Percentiles rank a stretch among this genome's conserved stretches.
Evolutionary conservation across 1,140 invertebrate genomes (phyloP).

Genomic region (Magallana gigas): DNA sequence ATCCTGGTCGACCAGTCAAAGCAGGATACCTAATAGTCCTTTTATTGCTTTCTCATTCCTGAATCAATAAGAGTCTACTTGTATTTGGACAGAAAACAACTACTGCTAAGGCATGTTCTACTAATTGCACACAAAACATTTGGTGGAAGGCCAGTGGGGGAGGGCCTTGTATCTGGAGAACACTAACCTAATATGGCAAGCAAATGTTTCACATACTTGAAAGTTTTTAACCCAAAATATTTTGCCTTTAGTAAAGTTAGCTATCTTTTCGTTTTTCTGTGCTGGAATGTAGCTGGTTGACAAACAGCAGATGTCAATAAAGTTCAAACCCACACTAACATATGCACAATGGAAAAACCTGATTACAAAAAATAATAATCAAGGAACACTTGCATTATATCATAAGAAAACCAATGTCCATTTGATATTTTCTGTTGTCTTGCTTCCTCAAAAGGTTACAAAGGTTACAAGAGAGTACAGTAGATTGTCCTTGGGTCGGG

Average conservation of each 20-base stretch:
- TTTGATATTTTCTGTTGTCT: too few relatives aligned
- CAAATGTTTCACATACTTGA: background rate
- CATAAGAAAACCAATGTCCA: too few relatives aligned
- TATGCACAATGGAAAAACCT: too few relatives aligned
- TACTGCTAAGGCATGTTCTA: background rate
- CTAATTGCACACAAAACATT: background rate
- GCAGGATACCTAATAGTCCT: background rate
- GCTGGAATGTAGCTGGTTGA: background rate
- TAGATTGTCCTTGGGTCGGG: background rate
- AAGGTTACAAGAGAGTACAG: background rate
- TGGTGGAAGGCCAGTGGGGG: background rate
- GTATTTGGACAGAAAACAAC: background rate
- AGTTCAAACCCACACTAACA: too few relatives aligned
- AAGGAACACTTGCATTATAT: too few relatives aligned
- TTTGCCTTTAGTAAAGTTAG: background rate
- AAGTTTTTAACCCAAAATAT: background rate
- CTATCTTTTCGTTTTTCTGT: background rate
- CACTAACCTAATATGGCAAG: background rate
- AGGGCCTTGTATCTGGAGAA: too few relatives aligned
- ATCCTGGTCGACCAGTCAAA: background rate
- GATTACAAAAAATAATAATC: too few relatives aligned
- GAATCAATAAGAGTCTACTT: background rate
- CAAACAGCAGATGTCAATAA: background rate
- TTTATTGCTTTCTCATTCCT: background rate
- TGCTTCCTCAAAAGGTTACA: too few relatives aligned